phyloP scores from a whole-genome alignment of 2,888 invertebrate species.

The Macrostomum cliftonense region DNA sequence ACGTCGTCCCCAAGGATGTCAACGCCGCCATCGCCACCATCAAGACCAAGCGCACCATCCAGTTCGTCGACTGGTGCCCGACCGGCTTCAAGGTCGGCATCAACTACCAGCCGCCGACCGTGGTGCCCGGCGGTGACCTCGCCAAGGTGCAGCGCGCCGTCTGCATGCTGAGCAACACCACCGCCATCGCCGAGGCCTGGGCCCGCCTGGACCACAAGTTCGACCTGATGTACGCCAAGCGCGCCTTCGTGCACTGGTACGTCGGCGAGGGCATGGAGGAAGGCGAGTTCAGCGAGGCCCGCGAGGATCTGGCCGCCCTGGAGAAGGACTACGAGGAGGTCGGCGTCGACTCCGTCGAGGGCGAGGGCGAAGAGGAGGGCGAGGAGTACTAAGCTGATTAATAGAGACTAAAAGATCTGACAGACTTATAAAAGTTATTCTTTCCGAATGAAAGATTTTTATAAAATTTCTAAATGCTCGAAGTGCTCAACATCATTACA shows the following conservation, averaged over 20 bases:
- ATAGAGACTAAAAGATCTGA: too few relatives aligned
- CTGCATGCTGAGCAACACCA: slow-evolving; percentile 73
- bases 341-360: slow-evolving; percentile 24
- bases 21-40: slow-evolving; percentile 29
- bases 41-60: slow-evolving; percentile 30
- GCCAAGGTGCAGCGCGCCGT: slow-evolving; percentile 57
- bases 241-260: slow-evolving; percentile 72
- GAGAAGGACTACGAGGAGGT: slow-evolving; percentile 39
- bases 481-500: too few relatives aligned
- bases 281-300: slow-evolving; percentile 70
- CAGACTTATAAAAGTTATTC: too few relatives aligned
- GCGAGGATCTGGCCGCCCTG: slow-evolving; percentile 53
- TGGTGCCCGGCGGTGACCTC: slow-evolving; percentile 40
- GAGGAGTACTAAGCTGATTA: slow-evolving; percentile 11
- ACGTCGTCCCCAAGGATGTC: slow-evolving; percentile 28
- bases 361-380: slow-evolving; percentile 12
- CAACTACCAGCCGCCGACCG: slow-evolving; percentile 42
- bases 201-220: slow-evolving; percentile 52
- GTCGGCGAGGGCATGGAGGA: slow-evolving; percentile 51
- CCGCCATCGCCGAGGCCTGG: slow-evolving; percentile 72
- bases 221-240: slow-evolving; percentile 53
- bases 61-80: slow-evolving; percentile 15
- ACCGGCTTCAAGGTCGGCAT: too few relatives aligned
- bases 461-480: too few relatives aligned
- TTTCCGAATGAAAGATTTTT: too few relatives aligned